phyloP scores from a whole-genome alignment of 2,888 invertebrate genomes.

The Phengaris alcon region DNA sequence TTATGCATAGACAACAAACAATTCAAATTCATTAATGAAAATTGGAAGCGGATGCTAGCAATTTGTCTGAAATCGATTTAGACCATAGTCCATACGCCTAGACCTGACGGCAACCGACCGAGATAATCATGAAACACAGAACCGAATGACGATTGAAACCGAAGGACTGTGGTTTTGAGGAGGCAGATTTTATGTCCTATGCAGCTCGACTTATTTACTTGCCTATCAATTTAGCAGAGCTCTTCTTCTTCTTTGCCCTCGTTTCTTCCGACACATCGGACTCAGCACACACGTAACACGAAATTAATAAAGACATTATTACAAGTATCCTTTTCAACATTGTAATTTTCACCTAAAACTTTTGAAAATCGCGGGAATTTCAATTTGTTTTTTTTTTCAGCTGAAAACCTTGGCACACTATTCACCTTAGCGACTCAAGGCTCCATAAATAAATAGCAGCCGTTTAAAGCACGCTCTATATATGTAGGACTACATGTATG shows the following conservation, averaged over 20 bases:
- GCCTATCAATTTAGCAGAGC: conserved; percentile 58
- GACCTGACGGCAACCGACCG: neutral
- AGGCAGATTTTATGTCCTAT: neutral
- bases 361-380: conserved; percentile 15
- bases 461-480: conserved; percentile 45
- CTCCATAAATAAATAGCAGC: conserved; percentile 61
- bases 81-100: neutral
- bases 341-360: conserved; percentile 30
- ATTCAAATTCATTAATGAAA: too few relatives aligned
- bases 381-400: neutral
- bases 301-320: conserved; percentile 51
- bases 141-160: conserved; percentile 11
- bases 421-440: conserved; percentile 46
- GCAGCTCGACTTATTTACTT: conserved; percentile 43
- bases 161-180: neutral
- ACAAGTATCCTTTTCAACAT: conserved; percentile 56
- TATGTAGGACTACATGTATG: conserved; percentile 49
- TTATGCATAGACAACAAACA: too few relatives aligned
- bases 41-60: neutral
- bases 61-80: neutral
- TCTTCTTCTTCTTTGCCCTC: conserved; percentile 67
- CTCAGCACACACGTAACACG: conserved; percentile 62
- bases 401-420: conserved; percentile 29
- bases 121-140: neutral
- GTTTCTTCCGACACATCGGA: conserved; percentile 55